phyloP scores from a whole-genome alignment of 2,888 invertebrate genomes.

The Leptogaster cylindrica region DNA sequence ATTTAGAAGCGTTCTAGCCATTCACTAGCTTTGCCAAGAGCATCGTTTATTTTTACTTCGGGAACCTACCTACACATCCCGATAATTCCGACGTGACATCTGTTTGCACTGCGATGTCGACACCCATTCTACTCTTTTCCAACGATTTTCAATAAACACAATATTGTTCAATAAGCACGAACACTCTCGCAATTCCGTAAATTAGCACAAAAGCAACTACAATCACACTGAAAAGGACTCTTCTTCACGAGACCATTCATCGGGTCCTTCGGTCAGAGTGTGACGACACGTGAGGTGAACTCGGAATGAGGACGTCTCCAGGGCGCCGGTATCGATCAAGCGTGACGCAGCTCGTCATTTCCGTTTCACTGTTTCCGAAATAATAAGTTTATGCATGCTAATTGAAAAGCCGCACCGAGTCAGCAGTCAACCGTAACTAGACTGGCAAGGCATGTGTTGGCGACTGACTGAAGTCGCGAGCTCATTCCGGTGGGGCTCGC shows the following conservation, averaged over 20 bases:
- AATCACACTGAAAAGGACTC: no score
- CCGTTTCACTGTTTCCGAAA: not conserved
- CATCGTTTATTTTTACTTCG: slow-evolving; percentile 6
- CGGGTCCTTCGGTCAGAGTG: not conserved
- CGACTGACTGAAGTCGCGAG: slow-evolving; percentile 5
- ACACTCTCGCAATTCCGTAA: no score
- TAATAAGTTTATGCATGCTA: not conserved
- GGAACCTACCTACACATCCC: slow-evolving; percentile 51
- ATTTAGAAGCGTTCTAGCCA: no score
- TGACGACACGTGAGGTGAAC: not conserved
- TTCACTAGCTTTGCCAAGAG: no score
- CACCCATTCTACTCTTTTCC: slow-evolving; percentile 49
- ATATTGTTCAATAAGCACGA: slow-evolving; percentile 18
- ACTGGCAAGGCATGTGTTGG: no score
- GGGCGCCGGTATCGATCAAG: slow-evolving; percentile 29
- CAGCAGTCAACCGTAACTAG: no score
- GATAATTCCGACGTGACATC: slow-evolving; percentile 58
- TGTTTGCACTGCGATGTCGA: slow-evolving; percentile 60
- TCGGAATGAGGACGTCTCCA: not conserved
- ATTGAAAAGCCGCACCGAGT: not conserved
- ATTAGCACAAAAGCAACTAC: no score
- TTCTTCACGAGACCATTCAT: not conserved
- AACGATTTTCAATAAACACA: slow-evolving; percentile 10
- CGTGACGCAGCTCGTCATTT: slow-evolving; percentile 8
- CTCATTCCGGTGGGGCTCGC: not conserved